Base-by-base conservation (phyloP, 1,140 invertebrate genomes). In the Drosophila tani region DNA sequence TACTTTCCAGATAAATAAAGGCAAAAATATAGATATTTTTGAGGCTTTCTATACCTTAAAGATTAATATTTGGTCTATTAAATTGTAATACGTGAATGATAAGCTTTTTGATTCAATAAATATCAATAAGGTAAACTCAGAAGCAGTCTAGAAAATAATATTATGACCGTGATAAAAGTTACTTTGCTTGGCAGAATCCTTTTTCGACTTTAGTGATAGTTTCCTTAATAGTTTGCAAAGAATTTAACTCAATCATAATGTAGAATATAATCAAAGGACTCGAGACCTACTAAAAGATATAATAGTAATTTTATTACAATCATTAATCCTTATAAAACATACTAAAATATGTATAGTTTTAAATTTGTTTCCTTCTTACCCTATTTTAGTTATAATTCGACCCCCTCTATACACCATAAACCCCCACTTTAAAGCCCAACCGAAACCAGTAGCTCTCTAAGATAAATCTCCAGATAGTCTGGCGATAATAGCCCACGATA, bases 381-480 rank as follows among this genome's bases (percentile, higher is more conserved):
- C 6, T 7, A 29, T 29, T 7, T 29, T 9, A 40, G 17, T 5
- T 15, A 41, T 5, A 35, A 1, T 35, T 35, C 12, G 11, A n/a
- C 8, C 24, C 4, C 9, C 27, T 24, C 4, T 24, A 2, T 27
- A 27, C 15, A 15, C 17, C 7, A 3, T 14, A 53, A 17, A n/a
- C 1, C 17, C 56, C 63, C 79, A 21, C 27, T 59, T 38, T 3
- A 40, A 56, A 14, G 14, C 51, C 8, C 40, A 57, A 51, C 11
- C 58, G 43, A 47, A 63, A 40, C 50, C 73, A 80, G 84, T 81
- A 87, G 81, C 64, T 45, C n/a, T 68, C 47, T 43, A 43, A 79
- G 77, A 79, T 88, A 88, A 90, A 81, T 81, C 74, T 63, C 68
- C 43, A 56, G 68, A 35, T 63, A 63, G 63, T 81, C 63, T 82